Evolutionary conservation across 2,888 invertebrate species (phyloP).

Genomic region (Sinopyrophorus schimmeli): DNA sequence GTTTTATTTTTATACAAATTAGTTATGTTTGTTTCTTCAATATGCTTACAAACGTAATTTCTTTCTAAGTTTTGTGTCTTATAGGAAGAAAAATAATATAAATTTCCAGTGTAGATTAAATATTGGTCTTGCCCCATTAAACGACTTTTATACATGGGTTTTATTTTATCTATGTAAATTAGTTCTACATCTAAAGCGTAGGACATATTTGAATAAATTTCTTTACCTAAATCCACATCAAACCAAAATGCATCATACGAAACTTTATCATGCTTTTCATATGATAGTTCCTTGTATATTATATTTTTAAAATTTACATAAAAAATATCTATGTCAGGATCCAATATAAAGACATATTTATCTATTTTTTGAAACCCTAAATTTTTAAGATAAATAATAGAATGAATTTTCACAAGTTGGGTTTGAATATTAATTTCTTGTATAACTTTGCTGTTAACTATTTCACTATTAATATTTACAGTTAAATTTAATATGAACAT

Average conservation of each 20-base stretch:
- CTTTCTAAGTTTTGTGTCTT: conserved; percentile 21
- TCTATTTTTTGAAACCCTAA: neutral
- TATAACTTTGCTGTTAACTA: conserved; percentile 27
- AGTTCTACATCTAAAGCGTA: conserved; percentile 6
- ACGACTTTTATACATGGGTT: conserved; percentile 11
- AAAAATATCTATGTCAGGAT: conserved; percentile 18
- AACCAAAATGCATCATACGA: neutral
- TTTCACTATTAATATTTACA: conserved; percentile 13
- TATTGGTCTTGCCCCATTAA: conserved; percentile 23
- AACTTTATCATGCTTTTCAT: neutral
- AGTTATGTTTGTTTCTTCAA: no score
- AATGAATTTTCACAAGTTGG: conserved; percentile 26
- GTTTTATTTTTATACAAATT: no score
- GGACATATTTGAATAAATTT: neutral
- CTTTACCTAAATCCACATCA: neutral
- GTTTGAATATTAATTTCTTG: conserved; percentile 23
- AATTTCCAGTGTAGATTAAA: conserved; percentile 33
- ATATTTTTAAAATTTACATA: conserved; percentile 21
- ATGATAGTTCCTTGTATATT: neutral
- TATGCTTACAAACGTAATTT: neutral
- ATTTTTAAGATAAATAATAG: conserved; percentile 17
- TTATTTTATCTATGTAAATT: conserved; percentile 14
- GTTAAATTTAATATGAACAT: conserved; percentile 11
- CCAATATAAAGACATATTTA: conserved; percentile 21
- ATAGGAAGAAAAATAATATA: conserved; percentile 38